Evolutionary conservation across 1,140 invertebrate genomes (phyloP), one percentile per base, ranked within the genome.

Genomic region (Dufourea novaeangliae): DNA sequence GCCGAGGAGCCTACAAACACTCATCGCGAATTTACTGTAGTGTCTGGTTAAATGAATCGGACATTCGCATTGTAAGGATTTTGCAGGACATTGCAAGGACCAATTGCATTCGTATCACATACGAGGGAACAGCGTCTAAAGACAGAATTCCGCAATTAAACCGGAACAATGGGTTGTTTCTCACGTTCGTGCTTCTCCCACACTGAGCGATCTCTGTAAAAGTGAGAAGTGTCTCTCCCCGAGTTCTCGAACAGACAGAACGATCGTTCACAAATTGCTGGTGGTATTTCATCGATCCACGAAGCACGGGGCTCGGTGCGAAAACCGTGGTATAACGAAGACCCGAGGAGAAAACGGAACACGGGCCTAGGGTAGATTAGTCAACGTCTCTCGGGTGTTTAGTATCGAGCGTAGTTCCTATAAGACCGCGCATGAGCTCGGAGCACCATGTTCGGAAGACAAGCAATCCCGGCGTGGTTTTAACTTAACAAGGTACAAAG

Each of bases 401-500:
- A 50, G 57, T 63, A 70, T 62, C 67, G 41, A 63, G 75, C 75
- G 63, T 77, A n/a, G n/a, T 71, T 71, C 67, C 75, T 71, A 62
- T 70, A 70, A 70, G 75, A 62, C 17, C 69, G 20, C 20, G 27
- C 22, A 1, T 14, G 12, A 29, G 63, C 56, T 59, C 39, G n/a
- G 54, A 61, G 57, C 57, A 32, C 75, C 75, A 77, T 77, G 75
- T 77, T 77, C 67, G 75, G 75, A 77, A 77, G 75, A 77, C 75
- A 77, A 64, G 56, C 71, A 56, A 80, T 70, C 82, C 57, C 71
- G 54, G 67, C 76, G 69, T n/a, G 76, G 59, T 79, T 83, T 79
- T 79, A 83, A 63, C 82, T 74, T 83, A 78, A 83, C 77, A 83
- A 83, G 82, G 82, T 83, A 83, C 82, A 83, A 83, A 73, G 74